phyloP scores from a whole-genome alignment of 2,888 invertebrate genomes.

The Pristionchus entomophagus region DNA sequence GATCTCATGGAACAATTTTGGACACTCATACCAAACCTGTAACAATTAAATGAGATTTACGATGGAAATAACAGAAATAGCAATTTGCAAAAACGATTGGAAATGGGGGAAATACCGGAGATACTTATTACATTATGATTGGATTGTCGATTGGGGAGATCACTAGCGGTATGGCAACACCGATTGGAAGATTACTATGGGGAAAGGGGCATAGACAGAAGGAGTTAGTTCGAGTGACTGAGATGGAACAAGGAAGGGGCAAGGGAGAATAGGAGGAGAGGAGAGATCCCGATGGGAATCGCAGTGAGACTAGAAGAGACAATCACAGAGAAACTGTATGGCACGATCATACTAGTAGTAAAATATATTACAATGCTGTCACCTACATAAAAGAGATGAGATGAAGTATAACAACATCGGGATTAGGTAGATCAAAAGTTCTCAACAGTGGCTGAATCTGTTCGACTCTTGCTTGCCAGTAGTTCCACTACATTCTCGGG shows the following conservation, averaged over 20 bases:
- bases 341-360: background rate
- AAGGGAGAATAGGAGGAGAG: background rate
- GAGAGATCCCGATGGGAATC: background rate
- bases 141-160: constrained; percentile 8
- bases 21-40: constrained; percentile 26
- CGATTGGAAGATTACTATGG: background rate
- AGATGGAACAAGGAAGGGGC: too few relatives aligned
- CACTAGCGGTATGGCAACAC: constrained; percentile 22
- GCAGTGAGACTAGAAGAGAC: constrained; percentile 7
- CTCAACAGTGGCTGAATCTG: constrained; percentile 12
- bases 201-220: background rate
- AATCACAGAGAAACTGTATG: background rate
- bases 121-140: background rate
- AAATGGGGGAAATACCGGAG: background rate
- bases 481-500: constrained; percentile 70
- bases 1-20: constrained; percentile 12
- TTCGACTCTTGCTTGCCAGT: constrained; percentile 56
- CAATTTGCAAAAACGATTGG: background rate
- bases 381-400: background rate
- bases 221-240: background rate
- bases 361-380: background rate
- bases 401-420: background rate
- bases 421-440: background rate
- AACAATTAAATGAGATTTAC: background rate
- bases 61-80: background rate